phyloP scores from a whole-genome alignment of 2,888 invertebrate species.

The Polyommatus icarus region DNA sequence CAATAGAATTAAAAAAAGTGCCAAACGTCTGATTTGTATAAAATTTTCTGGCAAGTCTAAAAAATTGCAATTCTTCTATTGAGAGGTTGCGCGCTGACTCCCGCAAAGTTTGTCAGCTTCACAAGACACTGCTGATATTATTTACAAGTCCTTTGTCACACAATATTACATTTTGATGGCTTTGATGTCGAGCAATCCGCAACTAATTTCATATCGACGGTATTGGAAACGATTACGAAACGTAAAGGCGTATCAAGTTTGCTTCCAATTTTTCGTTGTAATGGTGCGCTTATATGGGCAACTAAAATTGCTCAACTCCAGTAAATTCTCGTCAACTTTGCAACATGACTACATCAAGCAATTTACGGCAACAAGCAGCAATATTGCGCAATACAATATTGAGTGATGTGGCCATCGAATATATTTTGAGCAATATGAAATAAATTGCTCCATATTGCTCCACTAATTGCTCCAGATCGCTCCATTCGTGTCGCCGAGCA shows the following conservation, averaged over 20 bases:
- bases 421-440: no score
- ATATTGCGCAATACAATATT: no score
- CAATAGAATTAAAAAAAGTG: not conserved
- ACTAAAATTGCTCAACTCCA: no score
- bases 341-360: no score
- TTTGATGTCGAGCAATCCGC: not conserved
- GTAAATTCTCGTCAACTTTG: no score
- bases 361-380: no score
- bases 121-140: slow-evolving; percentile 16
- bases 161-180: slow-evolving; percentile 15
- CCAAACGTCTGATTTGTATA: not conserved
- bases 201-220: not conserved
- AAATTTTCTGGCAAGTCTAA: not conserved
- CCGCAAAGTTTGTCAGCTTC: slow-evolving; percentile 21
- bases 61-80: not conserved
- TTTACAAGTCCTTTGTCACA: slow-evolving; percentile 26
- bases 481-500: no score
- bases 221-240: not conserved
- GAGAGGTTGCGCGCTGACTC: not conserved
- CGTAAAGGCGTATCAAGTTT: not conserved
- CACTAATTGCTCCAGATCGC: no score
- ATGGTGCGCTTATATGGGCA: no score
- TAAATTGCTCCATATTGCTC: no score
- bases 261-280: no score
- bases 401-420: no score